Percentiles rank a stretch among this genome's conserved stretches.
Evolutionary conservation across 2,888 invertebrate species (phyloP).

Genomic region (Anarsia innoxiella): DNA sequence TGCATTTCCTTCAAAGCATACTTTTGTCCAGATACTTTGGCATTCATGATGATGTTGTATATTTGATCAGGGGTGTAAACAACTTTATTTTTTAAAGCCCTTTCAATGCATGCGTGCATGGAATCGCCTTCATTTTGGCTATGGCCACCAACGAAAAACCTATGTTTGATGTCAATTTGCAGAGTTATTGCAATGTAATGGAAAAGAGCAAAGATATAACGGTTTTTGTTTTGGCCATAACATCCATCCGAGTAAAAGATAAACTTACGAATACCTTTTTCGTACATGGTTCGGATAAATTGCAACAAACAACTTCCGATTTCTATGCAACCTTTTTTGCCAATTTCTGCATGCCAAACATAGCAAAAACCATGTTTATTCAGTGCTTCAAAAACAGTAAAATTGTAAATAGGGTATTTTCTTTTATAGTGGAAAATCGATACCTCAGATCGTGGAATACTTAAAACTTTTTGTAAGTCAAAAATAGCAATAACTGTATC

Average conservation of each 20-base stretch:
- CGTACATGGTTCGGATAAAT: slow-evolving; percentile 12
- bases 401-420: slow-evolving; percentile 21
- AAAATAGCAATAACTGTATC: slow-evolving; percentile 18
- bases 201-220: slow-evolving; percentile 11
- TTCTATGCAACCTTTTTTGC: slow-evolving; percentile 19
- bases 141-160: slow-evolving; percentile 12
- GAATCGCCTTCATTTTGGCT: slow-evolving; percentile 11
- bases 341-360: slow-evolving; percentile 20
- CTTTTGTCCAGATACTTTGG: slow-evolving; percentile 12
- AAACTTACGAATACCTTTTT: not conserved
- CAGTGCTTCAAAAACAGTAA: slow-evolving; percentile 21
- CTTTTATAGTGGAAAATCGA: slow-evolving; percentile 24
- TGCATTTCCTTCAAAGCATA: slow-evolving; percentile 9
- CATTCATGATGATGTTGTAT: slow-evolving; percentile 10
- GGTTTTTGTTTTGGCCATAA: slow-evolving; percentile 14
- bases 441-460: slow-evolving; percentile 23
- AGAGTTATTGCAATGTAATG: slow-evolving; percentile 6
- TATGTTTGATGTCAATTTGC: slow-evolving; percentile 9
- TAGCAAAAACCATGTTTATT: slow-evolving; percentile 18
- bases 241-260: slow-evolving; percentile 14
- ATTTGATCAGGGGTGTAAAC: slow-evolving; percentile 12
- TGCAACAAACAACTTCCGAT: slow-evolving; percentile 18
- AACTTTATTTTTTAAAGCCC: slow-evolving; percentile 5
- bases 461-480: slow-evolving; percentile 24
- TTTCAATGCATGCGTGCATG: slow-evolving; percentile 13